Base-by-base conservation (phyloP, 1,140 invertebrate genomes). In the Hycleus phaleratus region DNA sequence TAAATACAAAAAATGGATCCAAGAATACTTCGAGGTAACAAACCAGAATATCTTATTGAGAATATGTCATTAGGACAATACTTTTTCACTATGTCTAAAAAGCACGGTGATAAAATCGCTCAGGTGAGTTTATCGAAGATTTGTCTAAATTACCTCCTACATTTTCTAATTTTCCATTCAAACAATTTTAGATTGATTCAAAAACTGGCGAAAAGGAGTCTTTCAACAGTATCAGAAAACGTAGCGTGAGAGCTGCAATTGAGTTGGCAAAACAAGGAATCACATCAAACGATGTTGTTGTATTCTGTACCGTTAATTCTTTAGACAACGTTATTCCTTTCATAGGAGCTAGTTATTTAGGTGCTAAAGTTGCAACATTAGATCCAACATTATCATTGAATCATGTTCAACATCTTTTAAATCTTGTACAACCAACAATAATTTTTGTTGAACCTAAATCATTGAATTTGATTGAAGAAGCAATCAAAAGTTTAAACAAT, bases 361-460 rank as follows among this genome's bases (percentile, higher is more conserved):
- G 49, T 10, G 32, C 49, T 11, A 55, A 18, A 48, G 3, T 32
- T 32, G 32, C 60, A 4, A 46, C 57, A 46, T 46, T 71, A 32
- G 67, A 71, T 58, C 66, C 66, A 2, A 26, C 52, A 3, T 55
- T 69, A 32, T 53, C 58, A 3, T 8, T 49, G 18, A 45, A 42
- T 12, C 63, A 71, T 6, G 55, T 56, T 8, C 43, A 46, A 4
- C 46, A 66, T 51, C 45, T 69, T 10, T 18, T 70, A 3, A 45
- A 55, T 4, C 49, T 61, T 32, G 58, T 66, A 0, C 56, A 48
- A 49, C 68, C 68, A 18, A 64, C 58, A 57, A 57, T 70, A 2
- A 38, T 70, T 10, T 70, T 70, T 53, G 59, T 68, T 11, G 61
- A 60, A 32, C 56, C 59, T 32, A 49, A 66, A 39, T 49, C 54